These are phyloP conservation scores for Acanthosepion lycidas DNA, from an alignment of 2,888 invertebrate species.

Conservation along the genomic window DNA sequence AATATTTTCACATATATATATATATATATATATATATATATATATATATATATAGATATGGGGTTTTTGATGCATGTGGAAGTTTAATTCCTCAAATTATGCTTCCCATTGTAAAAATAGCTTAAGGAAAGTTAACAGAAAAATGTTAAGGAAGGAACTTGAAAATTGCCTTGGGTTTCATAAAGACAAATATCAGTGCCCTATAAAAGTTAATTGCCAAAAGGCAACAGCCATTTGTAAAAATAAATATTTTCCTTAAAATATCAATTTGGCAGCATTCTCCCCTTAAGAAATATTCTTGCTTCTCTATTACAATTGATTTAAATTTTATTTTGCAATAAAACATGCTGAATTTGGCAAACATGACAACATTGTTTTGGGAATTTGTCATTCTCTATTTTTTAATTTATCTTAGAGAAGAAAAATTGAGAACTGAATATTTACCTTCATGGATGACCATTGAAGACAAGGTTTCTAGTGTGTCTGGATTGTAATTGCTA, in stretches of 20 bases:
- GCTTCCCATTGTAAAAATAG: neutral
- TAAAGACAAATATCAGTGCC: neutral
- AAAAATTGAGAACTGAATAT: conserved; percentile 47
- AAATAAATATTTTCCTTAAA: neutral
- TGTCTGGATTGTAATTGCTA: conserved; percentile 69
- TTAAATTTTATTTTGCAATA: neutral
- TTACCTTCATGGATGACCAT: conserved; percentile 74
- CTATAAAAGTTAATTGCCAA: neutral
- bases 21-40: no score
- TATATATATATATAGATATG: no score
- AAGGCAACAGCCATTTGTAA: neutral
- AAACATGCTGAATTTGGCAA: neutral
- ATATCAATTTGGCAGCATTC: conserved; percentile 35
- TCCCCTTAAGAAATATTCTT: neutral
- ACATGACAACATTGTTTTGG: neutral
- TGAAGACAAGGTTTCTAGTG: conserved; percentile 72
- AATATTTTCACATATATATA: no score
- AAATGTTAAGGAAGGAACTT: neutral
- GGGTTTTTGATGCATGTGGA: no score
- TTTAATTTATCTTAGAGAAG: neutral
- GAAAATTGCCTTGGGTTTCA: neutral
- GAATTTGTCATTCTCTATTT: neutral
- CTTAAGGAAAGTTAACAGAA: neutral
- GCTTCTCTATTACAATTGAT: no score
- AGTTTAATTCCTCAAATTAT: no score